These are phyloP conservation scores for Montipora capricornis DNA, from an alignment of 64 coral and sea anemone genomes.

Conservation along the genomic window DNA sequence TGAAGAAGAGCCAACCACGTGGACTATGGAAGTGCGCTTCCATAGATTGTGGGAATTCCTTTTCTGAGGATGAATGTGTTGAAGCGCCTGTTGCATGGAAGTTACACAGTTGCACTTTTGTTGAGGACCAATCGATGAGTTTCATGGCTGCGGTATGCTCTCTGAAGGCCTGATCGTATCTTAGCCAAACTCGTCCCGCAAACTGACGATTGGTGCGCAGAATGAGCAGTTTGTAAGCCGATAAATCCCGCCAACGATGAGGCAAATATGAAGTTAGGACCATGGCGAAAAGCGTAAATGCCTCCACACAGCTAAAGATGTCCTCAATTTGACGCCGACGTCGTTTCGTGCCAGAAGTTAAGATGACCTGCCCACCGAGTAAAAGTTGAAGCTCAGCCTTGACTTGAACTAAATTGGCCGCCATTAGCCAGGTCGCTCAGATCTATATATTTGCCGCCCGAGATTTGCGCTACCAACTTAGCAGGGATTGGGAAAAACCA, in stretches of 20 bases:
- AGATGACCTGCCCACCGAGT: not conserved
- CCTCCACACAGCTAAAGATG: not conserved
- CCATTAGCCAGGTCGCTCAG: not conserved
- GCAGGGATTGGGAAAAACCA: not conserved
- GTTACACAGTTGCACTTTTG: slow-evolving; percentile 16
- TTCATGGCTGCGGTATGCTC: not conserved
- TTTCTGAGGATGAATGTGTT: too few species aligned
- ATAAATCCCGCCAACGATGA: not conserved
- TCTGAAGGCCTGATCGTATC: slow-evolving; percentile 13
- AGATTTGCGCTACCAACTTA: not conserved
- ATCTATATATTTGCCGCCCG: not conserved
- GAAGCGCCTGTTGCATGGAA: not conserved
- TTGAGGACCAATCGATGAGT: not conserved
- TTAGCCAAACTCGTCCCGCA: not conserved
- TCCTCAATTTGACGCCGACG: not conserved
- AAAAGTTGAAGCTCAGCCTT: not conserved
- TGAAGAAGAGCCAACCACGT: too few species aligned
- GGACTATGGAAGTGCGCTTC: too few species aligned
- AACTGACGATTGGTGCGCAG: slow-evolving; percentile 31
- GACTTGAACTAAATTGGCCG: not conserved
- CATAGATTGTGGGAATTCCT: too few species aligned
- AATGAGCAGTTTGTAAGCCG: slow-evolving; percentile 12
- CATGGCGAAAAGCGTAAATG: not conserved
- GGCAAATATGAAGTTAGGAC: not conserved
- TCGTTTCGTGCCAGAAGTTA: not conserved